Evolutionary conservation across 2,888 invertebrate genomes (phyloP).

Genomic region (Leptinotarsa haldemani): DNA sequence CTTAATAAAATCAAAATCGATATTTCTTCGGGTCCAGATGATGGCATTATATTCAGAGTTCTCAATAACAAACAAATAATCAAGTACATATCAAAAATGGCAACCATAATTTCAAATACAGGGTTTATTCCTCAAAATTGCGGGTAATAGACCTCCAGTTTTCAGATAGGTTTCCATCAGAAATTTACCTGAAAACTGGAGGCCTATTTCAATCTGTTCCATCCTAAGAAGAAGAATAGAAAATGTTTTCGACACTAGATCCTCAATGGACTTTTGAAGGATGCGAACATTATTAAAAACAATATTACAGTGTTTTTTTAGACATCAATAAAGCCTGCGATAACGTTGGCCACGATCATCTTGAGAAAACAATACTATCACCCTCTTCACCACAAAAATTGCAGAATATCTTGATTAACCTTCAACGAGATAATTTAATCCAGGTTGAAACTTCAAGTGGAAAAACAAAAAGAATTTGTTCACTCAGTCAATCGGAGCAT

Average conservation of each 20-base stretch:
- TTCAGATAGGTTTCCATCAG: too few species aligned
- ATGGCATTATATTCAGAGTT: too few species aligned
- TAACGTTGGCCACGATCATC: conserved; percentile 1
- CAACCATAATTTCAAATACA: too few species aligned
- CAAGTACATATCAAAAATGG: too few species aligned
- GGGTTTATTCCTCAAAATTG: too few species aligned
- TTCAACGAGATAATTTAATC: background rate
- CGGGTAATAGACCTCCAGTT: too few species aligned
- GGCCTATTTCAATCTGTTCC: background rate
- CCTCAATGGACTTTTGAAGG: background rate
- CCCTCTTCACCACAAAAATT: background rate
- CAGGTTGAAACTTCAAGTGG: background rate
- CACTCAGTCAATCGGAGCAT: too few species aligned
- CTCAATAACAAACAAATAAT: too few species aligned
- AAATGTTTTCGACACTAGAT: background rate
- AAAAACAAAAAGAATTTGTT: background rate
- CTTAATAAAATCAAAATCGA: too few species aligned
- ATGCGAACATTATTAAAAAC: background rate
- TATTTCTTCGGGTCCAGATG: too few species aligned
- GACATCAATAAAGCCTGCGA: background rate
- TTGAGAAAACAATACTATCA: background rate
- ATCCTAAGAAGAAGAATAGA: background rate
- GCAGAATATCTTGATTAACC: background rate
- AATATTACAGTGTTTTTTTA: background rate
- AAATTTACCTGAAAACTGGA: background rate